Evolutionary conservation across 2,113 vertebrate genomes (phyloP).

Genomic region (Elgaria multicarinata): DNA sequence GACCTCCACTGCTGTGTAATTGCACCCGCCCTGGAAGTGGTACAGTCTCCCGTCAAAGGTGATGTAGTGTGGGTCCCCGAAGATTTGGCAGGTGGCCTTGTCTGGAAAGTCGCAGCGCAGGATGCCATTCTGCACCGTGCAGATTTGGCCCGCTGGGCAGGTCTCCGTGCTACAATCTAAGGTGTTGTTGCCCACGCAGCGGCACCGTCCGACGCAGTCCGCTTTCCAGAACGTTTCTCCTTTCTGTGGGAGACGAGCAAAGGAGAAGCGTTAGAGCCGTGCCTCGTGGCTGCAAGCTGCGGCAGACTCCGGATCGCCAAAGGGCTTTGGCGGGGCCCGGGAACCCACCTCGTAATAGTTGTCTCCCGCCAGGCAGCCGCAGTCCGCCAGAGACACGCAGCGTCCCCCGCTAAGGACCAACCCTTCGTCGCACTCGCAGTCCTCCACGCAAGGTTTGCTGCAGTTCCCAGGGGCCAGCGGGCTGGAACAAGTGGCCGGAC

Average conservation of each 20-base stretch:
- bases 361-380: constrained; percentile 73
- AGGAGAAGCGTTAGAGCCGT: constrained; percentile 56
- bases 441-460: constrained; percentile 73
- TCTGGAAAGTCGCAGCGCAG: constrained; percentile 78
- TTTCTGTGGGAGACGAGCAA: constrained; percentile 68
- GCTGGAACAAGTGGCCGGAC: constrained; percentile 69
- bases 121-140: constrained; percentile 76
- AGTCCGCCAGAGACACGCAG: constrained; percentile 65
- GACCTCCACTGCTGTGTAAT: constrained; percentile 82
- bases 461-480: constrained; percentile 49
- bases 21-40: constrained; percentile 86
- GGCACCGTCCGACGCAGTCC: constrained; percentile 77
- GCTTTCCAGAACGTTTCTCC: constrained; percentile 68
- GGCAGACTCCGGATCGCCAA: neutral
- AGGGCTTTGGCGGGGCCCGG: neutral
- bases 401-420: constrained; percentile 71
- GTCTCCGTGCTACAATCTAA: constrained; percentile 69
- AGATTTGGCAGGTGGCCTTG: constrained; percentile 80
- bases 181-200: constrained; percentile 71
- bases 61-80: constrained; percentile 88
- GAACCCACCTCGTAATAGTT: constrained; percentile 68
- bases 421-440: constrained; percentile 72
- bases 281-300: neutral
- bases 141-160: constrained; percentile 77
- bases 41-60: constrained; percentile 87